Percentiles rank a stretch among this genome's conserved stretches.
phyloP scores from a whole-genome alignment of 2,888 invertebrate species.

The Tubulanus polymorphus region DNA sequence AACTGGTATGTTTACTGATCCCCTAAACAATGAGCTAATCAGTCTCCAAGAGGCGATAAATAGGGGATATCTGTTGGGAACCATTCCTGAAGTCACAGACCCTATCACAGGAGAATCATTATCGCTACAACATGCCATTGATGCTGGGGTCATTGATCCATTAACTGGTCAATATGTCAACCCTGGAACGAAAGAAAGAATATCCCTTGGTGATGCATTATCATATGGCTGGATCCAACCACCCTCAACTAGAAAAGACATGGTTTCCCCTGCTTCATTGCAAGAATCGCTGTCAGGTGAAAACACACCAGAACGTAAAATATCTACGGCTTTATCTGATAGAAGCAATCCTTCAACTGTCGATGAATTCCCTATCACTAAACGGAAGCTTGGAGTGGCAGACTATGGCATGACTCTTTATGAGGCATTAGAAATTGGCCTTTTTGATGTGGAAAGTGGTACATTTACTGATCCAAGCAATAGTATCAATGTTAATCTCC shows the following conservation, averaged over 20 bases:
- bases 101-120: slow-evolving; percentile 72
- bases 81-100: slow-evolving; percentile 66
- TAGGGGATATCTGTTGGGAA: not conserved
- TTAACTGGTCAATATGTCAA: slow-evolving; percentile 63
- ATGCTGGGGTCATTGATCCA: slow-evolving; percentile 21
- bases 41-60: slow-evolving; percentile 70
- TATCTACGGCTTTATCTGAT: not conserved
- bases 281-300: too few species aligned
- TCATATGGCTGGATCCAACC: not conserved
- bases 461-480: not conserved
- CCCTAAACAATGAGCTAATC: slow-evolving; percentile 73
- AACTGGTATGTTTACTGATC: slow-evolving; percentile 67
- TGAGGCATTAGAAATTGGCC: slow-evolving; percentile 73
- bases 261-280: not conserved
- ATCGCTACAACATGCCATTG: slow-evolving; percentile 27
- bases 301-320: not conserved
- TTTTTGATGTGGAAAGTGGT: slow-evolving; percentile 69
- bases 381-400: slow-evolving; percentile 60
- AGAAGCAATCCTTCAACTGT: not conserved
- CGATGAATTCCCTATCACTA: slow-evolving; percentile 31
- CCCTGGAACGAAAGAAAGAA: slow-evolving; percentile 70
- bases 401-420: slow-evolving; percentile 71
- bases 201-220: slow-evolving; percentile 69
- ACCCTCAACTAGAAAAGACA: not conserved
- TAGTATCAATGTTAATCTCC: slow-evolving; percentile 3